A percentile compares a stretch with the other conserved stretches of the same genome.
phyloP scores from a whole-genome alignment of 2,113 vertebrate species.

The Ceuthmochares aereus region DNA sequence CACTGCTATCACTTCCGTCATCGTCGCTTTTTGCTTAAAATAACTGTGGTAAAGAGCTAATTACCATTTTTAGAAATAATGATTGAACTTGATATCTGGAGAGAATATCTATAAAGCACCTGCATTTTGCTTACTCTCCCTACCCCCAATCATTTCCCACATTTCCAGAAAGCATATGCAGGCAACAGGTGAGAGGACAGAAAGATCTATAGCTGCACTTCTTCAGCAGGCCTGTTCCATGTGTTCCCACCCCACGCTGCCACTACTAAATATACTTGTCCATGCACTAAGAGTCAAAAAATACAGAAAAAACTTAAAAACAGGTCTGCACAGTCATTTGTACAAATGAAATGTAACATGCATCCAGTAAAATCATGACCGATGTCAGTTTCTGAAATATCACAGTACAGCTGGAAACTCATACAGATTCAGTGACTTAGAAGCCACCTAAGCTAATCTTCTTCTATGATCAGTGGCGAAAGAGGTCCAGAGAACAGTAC shows the following conservation, averaged over 20 bases:
- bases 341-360: not conserved
- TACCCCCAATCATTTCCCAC: not conserved
- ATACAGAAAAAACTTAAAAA: not conserved
- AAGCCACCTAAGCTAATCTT: not conserved
- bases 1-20: not conserved
- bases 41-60: not conserved
- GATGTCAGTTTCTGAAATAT: not conserved
- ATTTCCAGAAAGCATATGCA: not conserved
- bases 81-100: not conserved
- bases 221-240: not conserved
- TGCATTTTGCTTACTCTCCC: not conserved
- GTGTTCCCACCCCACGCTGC: not conserved
- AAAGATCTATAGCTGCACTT: not conserved
- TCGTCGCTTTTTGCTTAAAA: not conserved
- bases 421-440: not conserved
- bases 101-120: not conserved
- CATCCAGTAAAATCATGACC: not conserved
- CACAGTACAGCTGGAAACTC: not conserved
- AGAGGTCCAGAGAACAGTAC: not conserved
- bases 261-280: not conserved
- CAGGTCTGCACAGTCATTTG: not conserved
- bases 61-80: not conserved
- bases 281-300: not conserved
- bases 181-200: not conserved
- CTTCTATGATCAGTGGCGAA: not conserved